These are phyloP conservation scores for Labrus mixtus DNA, from an alignment of 2,113 vertebrate species.

Conservation along the genomic window DNA sequence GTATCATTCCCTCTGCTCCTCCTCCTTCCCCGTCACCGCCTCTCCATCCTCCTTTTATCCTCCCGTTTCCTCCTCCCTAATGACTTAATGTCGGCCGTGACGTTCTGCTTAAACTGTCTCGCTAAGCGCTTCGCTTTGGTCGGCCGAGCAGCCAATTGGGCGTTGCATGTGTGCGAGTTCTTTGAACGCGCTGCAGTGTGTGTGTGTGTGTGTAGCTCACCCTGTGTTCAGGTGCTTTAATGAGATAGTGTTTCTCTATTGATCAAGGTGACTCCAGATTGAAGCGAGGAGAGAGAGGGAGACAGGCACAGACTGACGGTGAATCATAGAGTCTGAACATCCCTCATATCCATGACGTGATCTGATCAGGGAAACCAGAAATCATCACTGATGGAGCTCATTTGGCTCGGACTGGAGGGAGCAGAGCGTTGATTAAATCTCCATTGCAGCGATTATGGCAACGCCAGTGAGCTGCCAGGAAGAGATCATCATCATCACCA, in stretches of 20 bases:
- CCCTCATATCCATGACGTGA: neutral
- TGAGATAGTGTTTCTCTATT: neutral
- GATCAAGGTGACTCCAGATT: neutral
- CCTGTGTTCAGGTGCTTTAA: neutral
- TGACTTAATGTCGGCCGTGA: neutral
- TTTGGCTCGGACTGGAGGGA: neutral
- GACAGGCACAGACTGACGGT: neutral
- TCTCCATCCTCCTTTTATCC: neutral
- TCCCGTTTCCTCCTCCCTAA: neutral
- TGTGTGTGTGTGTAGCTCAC: neutral
- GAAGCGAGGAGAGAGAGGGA: neutral
- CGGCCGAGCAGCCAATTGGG: constrained; percentile 17
- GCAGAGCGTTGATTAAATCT: constrained; percentile 13
- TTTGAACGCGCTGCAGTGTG: neutral
- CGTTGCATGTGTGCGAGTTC: neutral
- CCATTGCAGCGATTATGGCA: constrained; percentile 13
- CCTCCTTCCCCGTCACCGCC: neutral
- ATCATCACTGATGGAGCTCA: neutral
- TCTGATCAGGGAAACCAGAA: neutral
- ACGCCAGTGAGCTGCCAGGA: constrained; percentile 10
- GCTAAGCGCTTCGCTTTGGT: constrained; percentile 8
- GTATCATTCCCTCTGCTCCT: neutral
- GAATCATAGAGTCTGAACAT: neutral
- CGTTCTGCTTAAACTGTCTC: constrained; percentile 13
- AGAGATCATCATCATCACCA: constrained; percentile 1